phyloP scores from a whole-genome alignment of 2,113 vertebrate genomes.

The Azemiops feae region DNA sequence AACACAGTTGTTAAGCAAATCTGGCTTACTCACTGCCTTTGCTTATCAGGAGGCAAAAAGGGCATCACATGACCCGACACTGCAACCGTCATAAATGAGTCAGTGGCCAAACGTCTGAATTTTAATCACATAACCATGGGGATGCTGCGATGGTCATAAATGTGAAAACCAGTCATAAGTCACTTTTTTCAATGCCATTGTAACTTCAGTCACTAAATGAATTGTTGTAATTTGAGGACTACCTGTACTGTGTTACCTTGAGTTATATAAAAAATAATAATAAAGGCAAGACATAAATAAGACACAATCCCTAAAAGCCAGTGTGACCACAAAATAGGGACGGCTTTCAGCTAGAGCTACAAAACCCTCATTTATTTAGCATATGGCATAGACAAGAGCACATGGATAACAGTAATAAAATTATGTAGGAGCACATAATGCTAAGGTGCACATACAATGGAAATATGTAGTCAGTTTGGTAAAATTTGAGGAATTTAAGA shows the following conservation, averaged over 20 bases:
- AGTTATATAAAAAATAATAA: neutral
- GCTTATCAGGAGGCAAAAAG: too few relatives aligned
- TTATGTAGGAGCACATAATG: neutral
- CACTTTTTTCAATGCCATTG: neutral
- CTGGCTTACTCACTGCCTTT: too few relatives aligned
- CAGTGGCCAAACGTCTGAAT: too few relatives aligned
- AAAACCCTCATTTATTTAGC: neutral
- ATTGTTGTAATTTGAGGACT: neutral
- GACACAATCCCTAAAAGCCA: neutral
- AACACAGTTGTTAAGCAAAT: too few relatives aligned
- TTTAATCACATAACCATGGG: too few relatives aligned
- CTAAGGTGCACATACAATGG: neutral
- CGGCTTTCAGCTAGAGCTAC: neutral
- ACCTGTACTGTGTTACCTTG: neutral
- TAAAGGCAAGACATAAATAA: neutral
- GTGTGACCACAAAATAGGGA: neutral
- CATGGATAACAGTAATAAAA: neutral
- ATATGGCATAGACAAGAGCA: neutral
- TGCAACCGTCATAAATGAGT: too few relatives aligned
- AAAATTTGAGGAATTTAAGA: neutral
- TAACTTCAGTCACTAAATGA: neutral
- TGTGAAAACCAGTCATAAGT: neutral
- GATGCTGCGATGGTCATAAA: neutral
- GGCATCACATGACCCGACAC: too few relatives aligned
- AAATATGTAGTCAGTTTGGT: neutral